Percentiles rank a stretch among this genome's conserved stretches.
Conservation (phyloP, 2,888 invertebrate species). For the Lissonota sp. region DNA sequence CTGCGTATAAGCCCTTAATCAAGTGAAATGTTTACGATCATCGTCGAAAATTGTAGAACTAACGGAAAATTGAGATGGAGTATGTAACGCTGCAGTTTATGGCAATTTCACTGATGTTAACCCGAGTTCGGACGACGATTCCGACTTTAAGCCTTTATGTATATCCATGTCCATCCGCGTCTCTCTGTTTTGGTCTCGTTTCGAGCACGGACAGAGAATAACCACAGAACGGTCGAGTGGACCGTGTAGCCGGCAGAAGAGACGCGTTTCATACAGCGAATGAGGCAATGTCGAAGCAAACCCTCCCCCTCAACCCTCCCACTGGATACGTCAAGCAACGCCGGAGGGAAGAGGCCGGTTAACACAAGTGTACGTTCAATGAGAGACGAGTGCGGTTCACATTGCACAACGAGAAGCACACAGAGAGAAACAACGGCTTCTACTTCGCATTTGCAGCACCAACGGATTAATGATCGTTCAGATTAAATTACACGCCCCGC, state of each 20-base stretch:
- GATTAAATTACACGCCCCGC: constrained; percentile 40
- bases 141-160: too few relatives aligned
- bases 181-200: neutral
- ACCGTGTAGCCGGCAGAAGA: neutral
- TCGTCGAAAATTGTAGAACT: too few relatives aligned
- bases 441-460: constrained; percentile 17
- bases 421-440: constrained; percentile 12
- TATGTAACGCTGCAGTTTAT: too few relatives aligned
- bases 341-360: constrained; percentile 3
- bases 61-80: too few relatives aligned
- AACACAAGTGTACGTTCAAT: constrained; percentile 18
- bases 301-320: neutral
- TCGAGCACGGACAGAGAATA: neutral
- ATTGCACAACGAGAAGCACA: neutral
- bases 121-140: too few relatives aligned
- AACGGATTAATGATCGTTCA: constrained; percentile 41
- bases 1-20: too few relatives aligned
- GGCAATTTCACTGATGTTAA: too few relatives aligned
- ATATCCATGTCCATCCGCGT: neutral
- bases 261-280: constrained; percentile 22
- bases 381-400: constrained; percentile 4
- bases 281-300: neutral
- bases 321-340: neutral
- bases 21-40: too few relatives aligned
- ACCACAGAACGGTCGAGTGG: neutral